phyloP scores from a whole-genome alignment of 2,797 vertebrate species.

The Ciconia nigra region DNA sequence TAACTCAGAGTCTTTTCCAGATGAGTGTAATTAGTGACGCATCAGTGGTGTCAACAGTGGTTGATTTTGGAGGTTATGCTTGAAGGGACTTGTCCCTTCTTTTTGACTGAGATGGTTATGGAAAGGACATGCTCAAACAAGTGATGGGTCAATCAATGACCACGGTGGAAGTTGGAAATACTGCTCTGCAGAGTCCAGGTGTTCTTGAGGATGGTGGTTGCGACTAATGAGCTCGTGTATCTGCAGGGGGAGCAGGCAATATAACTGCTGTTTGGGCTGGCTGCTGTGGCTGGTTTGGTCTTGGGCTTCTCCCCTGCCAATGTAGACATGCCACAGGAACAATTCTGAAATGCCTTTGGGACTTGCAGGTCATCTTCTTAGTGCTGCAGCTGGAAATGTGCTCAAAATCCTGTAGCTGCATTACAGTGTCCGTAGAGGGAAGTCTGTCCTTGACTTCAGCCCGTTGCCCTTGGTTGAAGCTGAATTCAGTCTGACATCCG shows the following conservation, averaged over 20 bases:
- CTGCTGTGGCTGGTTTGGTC: neutral
- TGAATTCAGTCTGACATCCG: neutral
- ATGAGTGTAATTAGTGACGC: neutral
- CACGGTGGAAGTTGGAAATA: neutral
- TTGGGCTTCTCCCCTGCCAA: neutral
- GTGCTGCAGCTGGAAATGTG: neutral
- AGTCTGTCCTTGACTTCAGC: neutral
- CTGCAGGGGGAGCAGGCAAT: neutral
- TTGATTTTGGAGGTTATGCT: neutral
- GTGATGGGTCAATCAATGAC: neutral
- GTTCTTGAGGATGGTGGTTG: neutral
- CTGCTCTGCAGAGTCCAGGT: neutral
- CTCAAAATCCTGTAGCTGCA: neutral
- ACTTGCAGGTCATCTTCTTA: neutral
- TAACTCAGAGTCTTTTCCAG: neutral
- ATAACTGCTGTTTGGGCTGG: neutral
- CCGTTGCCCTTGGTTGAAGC: neutral
- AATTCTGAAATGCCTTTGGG: neutral
- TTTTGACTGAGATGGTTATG: neutral
- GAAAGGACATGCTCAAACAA: neutral
- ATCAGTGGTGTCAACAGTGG: neutral
- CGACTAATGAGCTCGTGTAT: neutral
- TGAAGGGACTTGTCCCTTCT: neutral
- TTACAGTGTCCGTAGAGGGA: rapidly evolving
- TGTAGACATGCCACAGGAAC: neutral